Evolutionary conservation across 1,140 invertebrate genomes (phyloP).

Genomic region (Oryctes rhinoceros): DNA sequence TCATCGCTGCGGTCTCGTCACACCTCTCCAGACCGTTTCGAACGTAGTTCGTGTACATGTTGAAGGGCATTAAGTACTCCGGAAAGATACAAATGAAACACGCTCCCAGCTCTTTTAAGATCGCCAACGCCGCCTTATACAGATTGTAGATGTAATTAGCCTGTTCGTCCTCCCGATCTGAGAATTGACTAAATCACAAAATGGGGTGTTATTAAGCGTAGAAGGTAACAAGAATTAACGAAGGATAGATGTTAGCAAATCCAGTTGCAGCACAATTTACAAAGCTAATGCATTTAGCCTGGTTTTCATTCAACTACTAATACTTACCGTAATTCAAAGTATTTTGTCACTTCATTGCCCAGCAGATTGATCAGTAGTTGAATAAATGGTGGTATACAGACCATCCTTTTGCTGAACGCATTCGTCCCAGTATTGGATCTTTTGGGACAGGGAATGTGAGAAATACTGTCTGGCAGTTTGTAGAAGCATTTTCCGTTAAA

Average conservation of each 20-base stretch:
- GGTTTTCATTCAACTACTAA: neutral
- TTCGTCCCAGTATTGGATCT: neutral
- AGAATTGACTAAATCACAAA: too few species aligned
- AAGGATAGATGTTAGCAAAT: too few species aligned
- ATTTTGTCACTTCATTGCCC: neutral
- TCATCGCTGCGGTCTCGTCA: neutral
- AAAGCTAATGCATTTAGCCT: neutral
- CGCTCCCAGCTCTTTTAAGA: conserved; percentile 54
- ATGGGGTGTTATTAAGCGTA: too few species aligned
- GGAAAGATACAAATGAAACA: conserved; percentile 54
- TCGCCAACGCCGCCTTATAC: conserved; percentile 54
- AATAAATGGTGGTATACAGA: conserved; percentile 9
- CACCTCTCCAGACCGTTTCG: neutral
- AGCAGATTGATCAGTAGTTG: conserved; percentile 20
- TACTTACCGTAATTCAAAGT: conserved; percentile 41
- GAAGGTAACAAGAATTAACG: too few species aligned
- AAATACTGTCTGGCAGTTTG: conserved; percentile 46
- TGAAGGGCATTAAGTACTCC: conserved; percentile 56
- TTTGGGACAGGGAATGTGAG: neutral
- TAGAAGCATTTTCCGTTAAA: conserved; percentile 46
- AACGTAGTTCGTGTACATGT: conserved; percentile 53
- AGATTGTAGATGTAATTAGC: conserved; percentile 41
- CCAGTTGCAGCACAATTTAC: neutral
- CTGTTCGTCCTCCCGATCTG: neutral
- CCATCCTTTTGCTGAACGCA: too few species aligned